phyloP scores from a whole-genome alignment of 2,113 vertebrate species.

The Corythornis cristatus region DNA sequence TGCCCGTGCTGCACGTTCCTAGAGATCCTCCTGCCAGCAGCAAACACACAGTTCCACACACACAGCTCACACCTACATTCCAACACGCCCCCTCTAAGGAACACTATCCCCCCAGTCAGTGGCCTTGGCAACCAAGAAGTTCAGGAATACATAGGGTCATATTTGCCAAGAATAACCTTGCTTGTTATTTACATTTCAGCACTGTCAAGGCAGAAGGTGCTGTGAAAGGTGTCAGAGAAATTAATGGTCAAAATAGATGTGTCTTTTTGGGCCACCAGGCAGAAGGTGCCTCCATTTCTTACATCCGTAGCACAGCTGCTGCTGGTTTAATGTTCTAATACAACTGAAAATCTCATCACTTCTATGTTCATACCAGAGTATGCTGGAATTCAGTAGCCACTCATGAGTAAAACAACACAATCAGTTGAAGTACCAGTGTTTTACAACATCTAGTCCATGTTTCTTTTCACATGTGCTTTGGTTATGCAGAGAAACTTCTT shows the following conservation, averaged over 20 bases:
- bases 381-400: neutral
- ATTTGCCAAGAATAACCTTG: neutral
- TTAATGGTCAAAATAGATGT: neutral
- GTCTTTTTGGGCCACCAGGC: neutral
- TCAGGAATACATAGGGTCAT: neutral
- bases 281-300: neutral
- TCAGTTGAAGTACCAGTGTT: constrained; percentile 66
- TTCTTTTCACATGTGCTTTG: constrained; percentile 68
- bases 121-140: neutral
- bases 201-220: neutral
- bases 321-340: neutral
- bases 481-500: constrained; percentile 73
- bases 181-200: neutral
- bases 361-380: neutral
- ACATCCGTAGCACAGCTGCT: neutral
- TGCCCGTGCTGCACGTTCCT: neutral
- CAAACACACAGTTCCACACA: neutral
- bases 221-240: neutral
- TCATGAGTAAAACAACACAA: neutral
- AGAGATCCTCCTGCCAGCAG: neutral
- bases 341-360: neutral
- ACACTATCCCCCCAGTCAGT: neutral
- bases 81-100: neutral
- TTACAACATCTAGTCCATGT: constrained; percentile 14
- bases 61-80: neutral